Evolutionary conservation across 1,140 invertebrate species (phyloP).

Genomic region (Drosophila arawakana): DNA sequence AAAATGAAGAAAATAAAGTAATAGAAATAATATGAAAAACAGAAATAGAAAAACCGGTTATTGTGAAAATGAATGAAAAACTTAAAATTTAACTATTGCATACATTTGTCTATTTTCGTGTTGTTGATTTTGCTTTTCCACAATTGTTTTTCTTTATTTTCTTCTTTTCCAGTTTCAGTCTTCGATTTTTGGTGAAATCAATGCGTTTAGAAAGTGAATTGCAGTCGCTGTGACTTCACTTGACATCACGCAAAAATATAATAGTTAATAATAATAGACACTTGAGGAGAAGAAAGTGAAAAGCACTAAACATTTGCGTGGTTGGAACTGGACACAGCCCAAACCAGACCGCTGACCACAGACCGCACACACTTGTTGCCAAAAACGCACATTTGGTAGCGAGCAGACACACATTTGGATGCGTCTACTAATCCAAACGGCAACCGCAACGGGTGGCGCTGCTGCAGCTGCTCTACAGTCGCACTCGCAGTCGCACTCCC

Average conservation of each 20-base stretch:
- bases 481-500: constrained; percentile 66
- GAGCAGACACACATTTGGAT: constrained; percentile 35
- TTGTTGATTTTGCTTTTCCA: constrained; percentile 62
- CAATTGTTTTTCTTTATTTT: constrained; percentile 36
- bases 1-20: constrained; percentile 16
- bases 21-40: constrained; percentile 29
- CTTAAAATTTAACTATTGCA: constrained; percentile 32
- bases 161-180: constrained; percentile 55
- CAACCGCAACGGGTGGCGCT: constrained; percentile 69
- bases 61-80: constrained; percentile 76
- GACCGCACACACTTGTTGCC: background rate
- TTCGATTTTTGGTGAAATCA: constrained; percentile 76
- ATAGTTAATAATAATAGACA: too few species aligned
- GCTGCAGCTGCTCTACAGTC: constrained; percentile 73
- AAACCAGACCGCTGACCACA: background rate
- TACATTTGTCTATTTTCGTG: constrained; percentile 15
- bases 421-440: constrained; percentile 76
- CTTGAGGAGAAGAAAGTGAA: constrained; percentile 33
- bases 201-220: constrained; percentile 79
- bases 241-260: constrained; percentile 56
- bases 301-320: constrained; percentile 12
- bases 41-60: constrained; percentile 57
- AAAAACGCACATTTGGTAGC: constrained; percentile 10
- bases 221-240: constrained; percentile 14
- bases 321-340: background rate